Evolutionary conservation across 2,113 vertebrate species (phyloP).

Genomic region (Procapra przewalskii): DNA sequence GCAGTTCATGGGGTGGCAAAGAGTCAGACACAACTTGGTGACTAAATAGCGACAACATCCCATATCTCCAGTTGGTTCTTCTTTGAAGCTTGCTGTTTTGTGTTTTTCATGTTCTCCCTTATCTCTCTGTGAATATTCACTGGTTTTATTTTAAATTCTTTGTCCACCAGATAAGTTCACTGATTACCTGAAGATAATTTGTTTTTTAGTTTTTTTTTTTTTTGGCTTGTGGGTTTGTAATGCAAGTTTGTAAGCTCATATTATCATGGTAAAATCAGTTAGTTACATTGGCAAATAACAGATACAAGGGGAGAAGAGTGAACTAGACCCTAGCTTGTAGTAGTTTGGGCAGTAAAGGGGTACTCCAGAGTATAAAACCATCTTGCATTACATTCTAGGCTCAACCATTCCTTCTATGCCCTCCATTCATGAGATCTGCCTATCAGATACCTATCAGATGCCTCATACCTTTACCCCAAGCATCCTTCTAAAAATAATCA

Average conservation of each 20-base stretch:
- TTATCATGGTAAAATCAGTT: neutral
- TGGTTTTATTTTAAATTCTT: constrained; percentile 20
- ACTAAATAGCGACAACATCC: neutral
- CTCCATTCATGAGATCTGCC: neutral
- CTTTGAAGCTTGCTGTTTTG: neutral
- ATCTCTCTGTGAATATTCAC: neutral
- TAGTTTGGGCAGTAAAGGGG: neutral
- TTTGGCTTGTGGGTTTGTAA: neutral
- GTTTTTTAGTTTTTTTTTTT: neutral
- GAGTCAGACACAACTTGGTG: neutral
- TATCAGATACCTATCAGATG: neutral
- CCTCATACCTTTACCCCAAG: neutral
- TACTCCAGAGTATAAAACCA: neutral
- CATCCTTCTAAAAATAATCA: neutral
- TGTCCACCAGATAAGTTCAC: neutral
- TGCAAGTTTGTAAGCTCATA: neutral
- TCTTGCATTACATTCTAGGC: neutral
- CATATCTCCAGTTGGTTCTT: neutral
- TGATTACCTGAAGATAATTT: neutral
- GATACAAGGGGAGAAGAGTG: neutral
- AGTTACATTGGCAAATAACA: neutral
- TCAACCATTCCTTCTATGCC: neutral
- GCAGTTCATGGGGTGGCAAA: neutral
- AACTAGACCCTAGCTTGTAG: neutral
- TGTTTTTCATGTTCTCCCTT: neutral